A percentile compares a stretch with the other conserved stretches of the same genome.
Conservation (phyloP, 2,888 invertebrate genomes). For the Callyntrura sp. region DNA sequence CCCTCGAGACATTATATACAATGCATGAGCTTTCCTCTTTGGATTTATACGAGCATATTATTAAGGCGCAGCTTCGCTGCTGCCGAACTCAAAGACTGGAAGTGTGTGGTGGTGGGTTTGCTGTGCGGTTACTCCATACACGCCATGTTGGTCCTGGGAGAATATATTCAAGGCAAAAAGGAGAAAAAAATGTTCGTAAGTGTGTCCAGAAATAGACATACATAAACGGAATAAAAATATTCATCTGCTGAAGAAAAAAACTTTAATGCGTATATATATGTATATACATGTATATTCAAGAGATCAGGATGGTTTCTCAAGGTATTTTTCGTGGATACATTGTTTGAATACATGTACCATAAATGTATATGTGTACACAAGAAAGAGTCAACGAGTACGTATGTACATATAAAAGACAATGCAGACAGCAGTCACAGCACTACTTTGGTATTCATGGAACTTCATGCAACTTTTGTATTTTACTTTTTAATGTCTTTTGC, state of each 20-base stretch:
- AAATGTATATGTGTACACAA: background rate
- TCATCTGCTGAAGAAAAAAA: background rate
- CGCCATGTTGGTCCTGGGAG: background rate
- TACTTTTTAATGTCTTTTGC: slow-evolving; percentile 56
- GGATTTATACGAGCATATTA: slow-evolving; percentile 25
- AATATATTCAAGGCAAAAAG: background rate
- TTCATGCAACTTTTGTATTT: background rate
- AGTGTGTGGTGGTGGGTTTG: slow-evolving; percentile 14
- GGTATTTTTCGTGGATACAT: background rate
- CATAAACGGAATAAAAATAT: too few species aligned
- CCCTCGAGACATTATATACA: slow-evolving; percentile 82
- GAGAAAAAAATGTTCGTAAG: background rate
- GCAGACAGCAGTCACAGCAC: too few species aligned
- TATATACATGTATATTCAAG: background rate
- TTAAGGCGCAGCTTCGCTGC: background rate
- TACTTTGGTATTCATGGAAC: background rate
- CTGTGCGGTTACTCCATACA: background rate
- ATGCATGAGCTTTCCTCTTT: slow-evolving; percentile 70
- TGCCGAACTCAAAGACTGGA: background rate
- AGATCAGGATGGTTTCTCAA: background rate
- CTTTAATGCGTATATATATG: background rate
- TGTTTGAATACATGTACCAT: too few species aligned
- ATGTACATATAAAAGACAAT: background rate
- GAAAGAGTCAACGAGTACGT: background rate
- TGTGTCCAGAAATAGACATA: too few species aligned